Percentiles rank a stretch among this genome's conserved stretches.
Evolutionary conservation across 2,888 invertebrate species (phyloP).

Genomic region (Pristionchus entomophagus): DNA sequence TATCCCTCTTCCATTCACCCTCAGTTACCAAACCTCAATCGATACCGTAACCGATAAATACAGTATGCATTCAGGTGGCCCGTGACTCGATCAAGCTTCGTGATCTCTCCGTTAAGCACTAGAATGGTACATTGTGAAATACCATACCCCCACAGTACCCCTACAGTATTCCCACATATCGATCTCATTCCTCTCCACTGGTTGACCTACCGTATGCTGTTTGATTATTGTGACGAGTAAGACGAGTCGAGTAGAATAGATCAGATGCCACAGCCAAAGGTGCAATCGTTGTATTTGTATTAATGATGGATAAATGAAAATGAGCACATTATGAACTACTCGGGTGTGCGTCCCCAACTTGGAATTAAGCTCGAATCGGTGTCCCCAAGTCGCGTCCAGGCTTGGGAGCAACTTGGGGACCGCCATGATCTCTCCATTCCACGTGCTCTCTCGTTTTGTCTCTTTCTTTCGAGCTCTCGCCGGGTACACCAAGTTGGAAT

Average conservation of each 20-base stretch:
- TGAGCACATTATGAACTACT: too few relatives aligned
- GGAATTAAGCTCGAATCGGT: too few relatives aligned
- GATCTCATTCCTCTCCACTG: conserved; percentile 10
- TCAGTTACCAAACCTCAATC: neutral
- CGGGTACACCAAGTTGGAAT: too few relatives aligned
- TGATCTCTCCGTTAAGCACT: conserved; percentile 40
- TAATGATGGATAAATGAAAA: neutral
- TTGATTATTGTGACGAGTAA: neutral
- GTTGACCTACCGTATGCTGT: neutral
- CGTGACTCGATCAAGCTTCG: conserved; percentile 43
- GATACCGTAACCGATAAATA: neutral
- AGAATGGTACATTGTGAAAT: too few relatives aligned
- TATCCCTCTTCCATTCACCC: neutral
- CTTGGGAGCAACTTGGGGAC: too few relatives aligned
- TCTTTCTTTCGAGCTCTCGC: too few relatives aligned
- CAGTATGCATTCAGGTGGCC: neutral
- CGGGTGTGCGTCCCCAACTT: too few relatives aligned
- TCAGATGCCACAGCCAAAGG: neutral
- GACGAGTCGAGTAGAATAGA: conserved; percentile 18
- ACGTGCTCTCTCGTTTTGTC: too few relatives aligned
- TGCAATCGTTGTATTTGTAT: neutral
- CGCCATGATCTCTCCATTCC: too few relatives aligned
- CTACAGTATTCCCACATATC: conserved; percentile 27
- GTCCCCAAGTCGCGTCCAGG: too few relatives aligned
- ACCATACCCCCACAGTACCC: conserved; percentile 2